Base-by-base conservation (phyloP, 2,888 invertebrate genomes). In the Phortica okadai region DNA sequence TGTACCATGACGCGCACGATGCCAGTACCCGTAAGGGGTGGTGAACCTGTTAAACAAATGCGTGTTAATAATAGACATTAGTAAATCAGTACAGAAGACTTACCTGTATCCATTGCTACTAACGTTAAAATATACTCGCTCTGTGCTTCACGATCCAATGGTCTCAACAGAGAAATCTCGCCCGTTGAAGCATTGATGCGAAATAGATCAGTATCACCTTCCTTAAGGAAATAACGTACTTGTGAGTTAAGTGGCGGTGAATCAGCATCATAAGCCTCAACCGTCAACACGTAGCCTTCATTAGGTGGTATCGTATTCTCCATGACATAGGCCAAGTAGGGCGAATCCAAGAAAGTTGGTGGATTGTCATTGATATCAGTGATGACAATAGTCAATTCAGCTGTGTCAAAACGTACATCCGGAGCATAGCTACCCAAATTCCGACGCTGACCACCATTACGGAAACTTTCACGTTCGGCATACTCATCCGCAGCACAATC, bases 101-200 rank as follows among this genome's bases (percentile, higher is more conserved):
- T 92, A 97, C 97, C 97, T 84, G 97, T 97, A 93, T 98, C 98
- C 96, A 97, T 97, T 78, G 97, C 98, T 78, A 97, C 96, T 74
- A 98, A 93, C 2, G 97, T 96, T 82, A 98, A 92, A 74, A 95
- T 94, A 90, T 97, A 97, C 92, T 96, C 96, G 79, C 95, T 94
- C 88, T 97, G 95, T 80, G 94, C 92, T 92, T 98, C 98, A 74
- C 97, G 93, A 92, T 98, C 97, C 88, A 98, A 92, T 0, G 96
- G 95, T 85, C 96, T 93, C 84, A 96, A 93, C 82, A 97, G 93
- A 76, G 96, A 96, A 89, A 98, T 96, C 91, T 97, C 97, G 45
- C 98, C 99, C 64, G 96, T 96, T 75, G 96, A 96, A 6, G 97
- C 96, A 92, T 98, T 97, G 87, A 99, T 97, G 87, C 95, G 94